Evolutionary conservation across 2,888 invertebrate species (phyloP).

Genomic region (Macrophya annulata): DNA sequence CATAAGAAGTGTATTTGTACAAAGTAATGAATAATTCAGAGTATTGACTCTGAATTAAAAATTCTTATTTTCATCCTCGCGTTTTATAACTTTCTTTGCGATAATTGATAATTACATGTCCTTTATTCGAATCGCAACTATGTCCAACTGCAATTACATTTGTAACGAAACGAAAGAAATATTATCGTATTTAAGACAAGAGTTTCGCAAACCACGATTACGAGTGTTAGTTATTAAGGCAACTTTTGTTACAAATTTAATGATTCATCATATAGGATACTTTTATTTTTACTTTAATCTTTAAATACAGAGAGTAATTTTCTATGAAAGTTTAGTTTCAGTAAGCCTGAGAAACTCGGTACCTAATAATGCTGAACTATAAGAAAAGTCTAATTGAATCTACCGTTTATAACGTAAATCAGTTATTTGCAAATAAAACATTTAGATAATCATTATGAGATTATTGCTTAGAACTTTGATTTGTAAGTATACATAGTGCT

Average conservation of each 20-base stretch:
- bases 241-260: conserved; percentile 72
- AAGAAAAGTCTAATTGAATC: not conserved
- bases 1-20: conserved; percentile 15
- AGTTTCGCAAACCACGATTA: conserved; percentile 59
- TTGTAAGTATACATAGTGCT: conserved; percentile 26
- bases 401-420: conserved; percentile 12
- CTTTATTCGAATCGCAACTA: conserved; percentile 14
- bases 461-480: conserved; percentile 44
- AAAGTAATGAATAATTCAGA: conserved; percentile 1
- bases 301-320: conserved; percentile 55
- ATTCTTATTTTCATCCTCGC: not conserved
- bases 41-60: not conserved
- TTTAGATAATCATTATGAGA: conserved; percentile 31
- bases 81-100: conserved; percentile 6
- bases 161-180: conserved; percentile 50
- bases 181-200: conserved; percentile 54
- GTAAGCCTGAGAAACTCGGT: conserved; percentile 50
- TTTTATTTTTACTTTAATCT: conserved; percentile 55
- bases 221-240: conserved; percentile 73
- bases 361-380: conserved; percentile 32
- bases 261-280: conserved; percentile 61
- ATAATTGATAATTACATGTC: conserved; percentile 4
- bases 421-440: conserved; percentile 26
- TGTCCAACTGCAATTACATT: conserved; percentile 53
- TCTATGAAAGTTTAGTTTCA: conserved; percentile 53